Percentiles rank a stretch among this genome's conserved stretches.
These are phyloP conservation scores for Chironomus riparius DNA, from an alignment of 2,888 invertebrate species.

Conservation along the genomic window DNA sequence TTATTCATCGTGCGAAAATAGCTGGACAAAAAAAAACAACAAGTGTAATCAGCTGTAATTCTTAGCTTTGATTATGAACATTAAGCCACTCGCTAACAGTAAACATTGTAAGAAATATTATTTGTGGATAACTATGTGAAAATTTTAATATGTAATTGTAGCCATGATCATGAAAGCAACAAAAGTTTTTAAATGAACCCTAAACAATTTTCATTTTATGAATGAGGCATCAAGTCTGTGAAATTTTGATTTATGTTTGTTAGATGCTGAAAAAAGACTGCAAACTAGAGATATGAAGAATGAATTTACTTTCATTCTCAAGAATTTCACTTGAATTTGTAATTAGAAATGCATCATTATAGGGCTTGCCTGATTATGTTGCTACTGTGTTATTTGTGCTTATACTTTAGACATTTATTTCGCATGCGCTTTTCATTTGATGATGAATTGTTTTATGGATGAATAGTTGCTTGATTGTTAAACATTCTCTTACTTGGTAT, in stretches of 20 bases:
- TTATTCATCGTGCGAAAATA: neutral
- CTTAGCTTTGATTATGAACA: neutral
- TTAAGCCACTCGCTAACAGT: neutral
- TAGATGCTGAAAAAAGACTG: neutral
- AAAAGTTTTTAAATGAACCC: neutral
- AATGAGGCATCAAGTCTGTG: neutral
- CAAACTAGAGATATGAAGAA: neutral
- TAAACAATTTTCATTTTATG: neutral
- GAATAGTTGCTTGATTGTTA: too few relatives aligned
- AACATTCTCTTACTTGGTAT: too few relatives aligned
- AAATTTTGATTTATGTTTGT: conserved; percentile 14
- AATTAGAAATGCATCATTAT: neutral
- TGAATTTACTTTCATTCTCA: conserved; percentile 11
- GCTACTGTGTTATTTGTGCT: neutral
- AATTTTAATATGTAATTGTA: conserved; percentile 4
- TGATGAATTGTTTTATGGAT: too few relatives aligned
- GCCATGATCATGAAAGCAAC: neutral
- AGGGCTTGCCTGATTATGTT: neutral
- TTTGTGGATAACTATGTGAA: neutral
- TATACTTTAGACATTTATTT: too few relatives aligned
- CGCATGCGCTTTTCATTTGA: too few relatives aligned
- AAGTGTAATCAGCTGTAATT: neutral
- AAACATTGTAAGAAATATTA: neutral
- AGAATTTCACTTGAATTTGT: conserved; percentile 13
- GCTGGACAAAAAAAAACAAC: neutral